Evolutionary conservation across 2,797 vertebrate genomes (phyloP).

Genomic region (Tokudaia muenninki): DNA sequence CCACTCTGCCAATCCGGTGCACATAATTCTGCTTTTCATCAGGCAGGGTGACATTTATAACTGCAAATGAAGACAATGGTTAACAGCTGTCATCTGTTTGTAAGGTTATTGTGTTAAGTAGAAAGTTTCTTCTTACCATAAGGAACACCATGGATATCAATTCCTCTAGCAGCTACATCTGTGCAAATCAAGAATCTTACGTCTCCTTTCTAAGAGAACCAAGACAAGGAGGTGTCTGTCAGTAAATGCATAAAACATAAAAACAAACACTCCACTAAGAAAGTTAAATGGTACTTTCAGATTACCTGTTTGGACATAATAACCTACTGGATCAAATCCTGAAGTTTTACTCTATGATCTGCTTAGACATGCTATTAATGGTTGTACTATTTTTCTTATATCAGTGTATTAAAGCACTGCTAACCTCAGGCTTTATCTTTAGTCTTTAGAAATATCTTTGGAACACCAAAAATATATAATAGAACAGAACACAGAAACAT

Average conservation of each 20-base stretch:
- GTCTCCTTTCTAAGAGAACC: constrained; percentile 92
- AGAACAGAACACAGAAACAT: not conserved
- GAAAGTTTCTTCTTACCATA: constrained; percentile 90
- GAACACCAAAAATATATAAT: not conserved
- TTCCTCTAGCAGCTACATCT: constrained; percentile 98
- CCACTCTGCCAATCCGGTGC: constrained; percentile 98
- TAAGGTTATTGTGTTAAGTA: not conserved
- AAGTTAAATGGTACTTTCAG: not conserved
- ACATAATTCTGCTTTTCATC: constrained; percentile 99
- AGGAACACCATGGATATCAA: constrained; percentile 96
- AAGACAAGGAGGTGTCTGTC: not conserved
- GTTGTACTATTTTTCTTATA: not conserved
- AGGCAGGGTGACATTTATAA: constrained; percentile 98
- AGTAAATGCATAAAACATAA: not conserved
- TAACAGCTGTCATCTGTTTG: not conserved
- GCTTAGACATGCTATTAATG: constrained; percentile 25
- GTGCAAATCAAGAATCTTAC: constrained; percentile 97
- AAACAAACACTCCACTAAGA: not conserved
- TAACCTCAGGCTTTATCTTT: constrained; percentile 34
- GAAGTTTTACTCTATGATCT: constrained; percentile 18
- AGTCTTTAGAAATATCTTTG: constrained; percentile 23
- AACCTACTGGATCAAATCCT: not conserved
- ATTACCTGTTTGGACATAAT: not conserved
- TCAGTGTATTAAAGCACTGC: constrained; percentile 14
- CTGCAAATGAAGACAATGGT: constrained; percentile 79